phyloP scores from a whole-genome alignment of 1,140 invertebrate genomes.

The Pseudobourletiella spinata region DNA sequence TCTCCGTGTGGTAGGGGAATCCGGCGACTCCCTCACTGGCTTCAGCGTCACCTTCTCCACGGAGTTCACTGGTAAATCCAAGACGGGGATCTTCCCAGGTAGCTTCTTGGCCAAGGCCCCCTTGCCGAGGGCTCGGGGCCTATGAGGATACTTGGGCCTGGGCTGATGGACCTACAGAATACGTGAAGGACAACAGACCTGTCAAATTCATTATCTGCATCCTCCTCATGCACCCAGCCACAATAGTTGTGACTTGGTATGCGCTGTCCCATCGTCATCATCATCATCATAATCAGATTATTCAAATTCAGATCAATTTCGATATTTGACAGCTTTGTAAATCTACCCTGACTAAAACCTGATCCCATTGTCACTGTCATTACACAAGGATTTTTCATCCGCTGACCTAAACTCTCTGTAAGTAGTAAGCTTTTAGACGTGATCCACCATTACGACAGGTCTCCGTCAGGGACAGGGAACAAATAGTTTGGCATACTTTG shows the following conservation, averaged over 20 bases:
- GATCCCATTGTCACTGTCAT: neutral
- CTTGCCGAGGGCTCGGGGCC: constrained; percentile 38
- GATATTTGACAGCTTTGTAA: too few relatives aligned
- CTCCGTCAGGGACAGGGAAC: too few relatives aligned
- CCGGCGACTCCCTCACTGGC: neutral
- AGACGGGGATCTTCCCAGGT: constrained; percentile 10
- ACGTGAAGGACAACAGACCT: too few relatives aligned
- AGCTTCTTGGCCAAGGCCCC: constrained; percentile 22
- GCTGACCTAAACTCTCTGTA: too few relatives aligned
- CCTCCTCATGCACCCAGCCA: too few relatives aligned
- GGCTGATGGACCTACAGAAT: constrained; percentile 37
- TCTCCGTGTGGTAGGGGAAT: constrained; percentile 15
- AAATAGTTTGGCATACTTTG: too few relatives aligned
- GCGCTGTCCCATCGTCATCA: too few relatives aligned
- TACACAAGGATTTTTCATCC: constrained; percentile 31
- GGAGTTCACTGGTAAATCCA: constrained; percentile 16
- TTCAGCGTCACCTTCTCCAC: constrained; percentile 26
- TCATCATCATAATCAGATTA: too few relatives aligned
- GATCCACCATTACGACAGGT: too few relatives aligned
- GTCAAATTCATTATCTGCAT: too few relatives aligned
- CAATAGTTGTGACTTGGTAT: too few relatives aligned
- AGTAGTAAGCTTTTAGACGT: too few relatives aligned
- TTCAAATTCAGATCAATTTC: neutral
- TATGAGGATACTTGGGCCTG: constrained; percentile 57
- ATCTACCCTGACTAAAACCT: neutral